These are phyloP conservation scores for Coleophora flavipennella DNA, from an alignment of 2,888 invertebrate species.

Conservation along the genomic window DNA sequence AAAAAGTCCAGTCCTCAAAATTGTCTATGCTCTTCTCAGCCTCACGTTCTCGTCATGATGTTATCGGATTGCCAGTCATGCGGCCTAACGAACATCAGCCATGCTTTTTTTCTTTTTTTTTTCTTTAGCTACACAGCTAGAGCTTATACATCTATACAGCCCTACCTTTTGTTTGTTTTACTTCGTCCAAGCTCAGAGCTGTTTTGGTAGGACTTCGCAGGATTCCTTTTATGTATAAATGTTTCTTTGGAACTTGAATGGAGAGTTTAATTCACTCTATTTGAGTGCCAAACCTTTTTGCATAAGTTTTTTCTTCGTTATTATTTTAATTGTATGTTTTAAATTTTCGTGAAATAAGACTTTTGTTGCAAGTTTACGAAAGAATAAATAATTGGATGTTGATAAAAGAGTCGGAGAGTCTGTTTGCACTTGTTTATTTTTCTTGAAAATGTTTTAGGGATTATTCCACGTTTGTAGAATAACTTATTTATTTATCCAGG, in stretches of 20 bases:
- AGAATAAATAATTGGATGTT: too few species aligned
- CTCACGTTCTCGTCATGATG: slow-evolving; percentile 20
- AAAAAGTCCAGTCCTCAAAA: too few species aligned
- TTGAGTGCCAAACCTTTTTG: slow-evolving; percentile 13
- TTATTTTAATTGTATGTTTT: slow-evolving; percentile 16
- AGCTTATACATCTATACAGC: not conserved
- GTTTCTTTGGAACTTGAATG: slow-evolving; percentile 27
- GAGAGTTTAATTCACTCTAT: slow-evolving; percentile 15
- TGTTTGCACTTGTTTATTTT: too few species aligned
- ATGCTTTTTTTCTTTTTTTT: slow-evolving; percentile 35
- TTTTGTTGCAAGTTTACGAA: too few species aligned
- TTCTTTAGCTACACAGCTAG: slow-evolving; percentile 31
- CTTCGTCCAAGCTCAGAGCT: slow-evolving; percentile 23
- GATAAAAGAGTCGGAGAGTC: too few species aligned
- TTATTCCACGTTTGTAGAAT: too few species aligned
- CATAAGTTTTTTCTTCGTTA: slow-evolving; percentile 1
- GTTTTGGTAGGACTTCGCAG: slow-evolving; percentile 45
- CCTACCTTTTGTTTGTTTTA: slow-evolving; percentile 52
- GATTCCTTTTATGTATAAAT: slow-evolving; percentile 40
- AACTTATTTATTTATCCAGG: too few species aligned
- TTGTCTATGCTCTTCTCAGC: too few species aligned
- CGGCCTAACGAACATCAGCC: slow-evolving; percentile 57
- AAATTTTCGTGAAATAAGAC: slow-evolving; percentile 7
- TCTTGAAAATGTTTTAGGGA: too few species aligned
- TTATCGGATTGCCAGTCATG: slow-evolving; percentile 65